Conservation (phyloP, 2,113 vertebrate genomes). For the Monopterus albus region DNA sequence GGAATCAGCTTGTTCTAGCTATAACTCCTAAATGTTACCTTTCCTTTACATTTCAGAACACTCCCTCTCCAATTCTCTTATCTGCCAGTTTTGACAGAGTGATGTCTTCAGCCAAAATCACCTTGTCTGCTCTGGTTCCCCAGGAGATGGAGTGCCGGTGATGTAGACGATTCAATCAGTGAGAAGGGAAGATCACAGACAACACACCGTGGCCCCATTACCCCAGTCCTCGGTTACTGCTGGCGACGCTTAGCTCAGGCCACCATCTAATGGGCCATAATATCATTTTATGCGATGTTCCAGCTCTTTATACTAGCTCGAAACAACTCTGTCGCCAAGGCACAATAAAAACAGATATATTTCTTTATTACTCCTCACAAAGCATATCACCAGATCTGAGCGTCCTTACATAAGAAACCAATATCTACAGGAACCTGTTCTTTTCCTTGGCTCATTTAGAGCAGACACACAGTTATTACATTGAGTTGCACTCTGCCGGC, state of each 20-base stretch:
- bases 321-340: slow-evolving; percentile 79
- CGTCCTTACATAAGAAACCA: slow-evolving; percentile 74
- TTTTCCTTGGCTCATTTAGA: slow-evolving; percentile 67
- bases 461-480: slow-evolving; percentile 74
- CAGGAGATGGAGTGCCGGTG: slow-evolving; percentile 73
- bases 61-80: slow-evolving; percentile 60
- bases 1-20: slow-evolving; percentile 15
- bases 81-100: slow-evolving; percentile 71
- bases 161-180: slow-evolving; percentile 81
- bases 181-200: slow-evolving; percentile 78
- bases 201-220: slow-evolving; percentile 80
- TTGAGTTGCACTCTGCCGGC: slow-evolving; percentile 69
- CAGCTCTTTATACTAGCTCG: slow-evolving; percentile 78
- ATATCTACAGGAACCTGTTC: slow-evolving; percentile 73
- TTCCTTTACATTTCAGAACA: slow-evolving; percentile 53
- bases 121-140: slow-evolving; percentile 70
- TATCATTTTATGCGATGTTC: slow-evolving; percentile 81
- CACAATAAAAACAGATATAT: slow-evolving; percentile 83
- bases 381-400: slow-evolving; percentile 75
- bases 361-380: slow-evolving; percentile 80
- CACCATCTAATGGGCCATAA: slow-evolving; percentile 82
- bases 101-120: slow-evolving; percentile 79
- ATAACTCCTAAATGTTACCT: slow-evolving; percentile 43
- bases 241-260: slow-evolving; percentile 71
- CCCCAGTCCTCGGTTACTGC: slow-evolving; percentile 74